Percentiles rank a stretch among this genome's conserved stretches.
Conservation (phyloP, 2,113 vertebrate genomes). For the Vidua chalybeata region DNA sequence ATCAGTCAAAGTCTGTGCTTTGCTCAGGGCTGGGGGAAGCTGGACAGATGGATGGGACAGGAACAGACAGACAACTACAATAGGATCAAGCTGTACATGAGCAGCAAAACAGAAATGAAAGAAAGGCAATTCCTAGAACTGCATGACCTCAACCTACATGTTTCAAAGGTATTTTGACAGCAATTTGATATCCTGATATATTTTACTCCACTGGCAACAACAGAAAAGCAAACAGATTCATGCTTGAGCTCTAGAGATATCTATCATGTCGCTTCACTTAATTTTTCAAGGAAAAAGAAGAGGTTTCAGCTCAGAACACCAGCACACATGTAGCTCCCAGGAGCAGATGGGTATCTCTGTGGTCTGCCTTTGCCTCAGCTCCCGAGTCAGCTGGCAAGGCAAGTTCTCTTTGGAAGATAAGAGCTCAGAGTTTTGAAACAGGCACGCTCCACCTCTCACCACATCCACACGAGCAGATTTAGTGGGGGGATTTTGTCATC, state of each 20-base stretch:
- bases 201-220: constrained; percentile 54
- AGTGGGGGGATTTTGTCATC: not conserved
- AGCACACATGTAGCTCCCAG: not conserved
- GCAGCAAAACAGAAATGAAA: constrained; percentile 10
- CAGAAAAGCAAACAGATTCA: constrained; percentile 56
- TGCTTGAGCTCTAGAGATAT: constrained; percentile 52
- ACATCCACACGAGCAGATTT: not conserved
- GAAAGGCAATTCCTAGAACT: not conserved
- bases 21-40: not conserved
- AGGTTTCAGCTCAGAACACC: not conserved
- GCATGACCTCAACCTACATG: constrained; percentile 45
- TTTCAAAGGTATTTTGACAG: constrained; percentile 57
- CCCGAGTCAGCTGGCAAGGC: not conserved
- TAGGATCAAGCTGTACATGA: not conserved
- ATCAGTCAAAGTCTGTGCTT: not conserved
- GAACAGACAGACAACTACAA: not conserved
- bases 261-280: not conserved
- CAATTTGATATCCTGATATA: constrained; percentile 51
- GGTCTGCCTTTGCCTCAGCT: not conserved
- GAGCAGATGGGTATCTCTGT: constrained; percentile 12
- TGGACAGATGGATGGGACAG: not conserved
- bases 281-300: not conserved
- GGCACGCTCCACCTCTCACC: rapidly evolving
- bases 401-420: not conserved
- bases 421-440: not conserved